Percentiles rank a stretch among this genome's conserved stretches.
Conservation (phyloP, 2,113 vertebrate genomes). For the Bombycilla garrulus region DNA sequence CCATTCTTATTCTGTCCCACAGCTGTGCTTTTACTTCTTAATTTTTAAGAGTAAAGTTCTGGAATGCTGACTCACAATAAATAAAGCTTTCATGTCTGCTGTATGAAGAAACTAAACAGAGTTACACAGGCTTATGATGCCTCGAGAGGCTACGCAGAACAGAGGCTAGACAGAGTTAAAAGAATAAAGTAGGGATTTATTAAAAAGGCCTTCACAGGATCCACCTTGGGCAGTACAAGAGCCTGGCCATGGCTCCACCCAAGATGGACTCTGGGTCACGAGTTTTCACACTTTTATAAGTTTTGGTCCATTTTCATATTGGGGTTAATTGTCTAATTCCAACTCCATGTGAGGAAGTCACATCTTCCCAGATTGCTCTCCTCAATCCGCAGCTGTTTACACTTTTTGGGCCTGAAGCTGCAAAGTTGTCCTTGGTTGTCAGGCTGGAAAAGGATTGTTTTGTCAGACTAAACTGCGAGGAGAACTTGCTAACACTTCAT, state of each 20-base stretch:
- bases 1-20: background rate
- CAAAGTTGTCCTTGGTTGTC: background rate
- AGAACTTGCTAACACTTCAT: background rate
- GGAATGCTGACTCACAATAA: background rate
- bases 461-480: background rate
- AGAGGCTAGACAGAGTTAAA: background rate
- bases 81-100: background rate
- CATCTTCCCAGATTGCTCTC: background rate
- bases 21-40: background rate
- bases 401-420: background rate
- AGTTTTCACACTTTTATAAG: background rate
- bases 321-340: background rate
- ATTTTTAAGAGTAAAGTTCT: background rate
- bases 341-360: background rate
- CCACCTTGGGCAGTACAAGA: background rate
- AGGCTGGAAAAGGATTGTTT: background rate
- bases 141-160: background rate
- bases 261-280: background rate
- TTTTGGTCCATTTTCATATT: background rate
- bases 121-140: background rate
- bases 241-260: background rate
- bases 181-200: background rate
- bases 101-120: background rate
- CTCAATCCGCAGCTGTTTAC: background rate
- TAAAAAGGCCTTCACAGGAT: background rate